Base-by-base conservation (phyloP, 1,140 invertebrate species). In the Papilio polyxenes region DNA sequence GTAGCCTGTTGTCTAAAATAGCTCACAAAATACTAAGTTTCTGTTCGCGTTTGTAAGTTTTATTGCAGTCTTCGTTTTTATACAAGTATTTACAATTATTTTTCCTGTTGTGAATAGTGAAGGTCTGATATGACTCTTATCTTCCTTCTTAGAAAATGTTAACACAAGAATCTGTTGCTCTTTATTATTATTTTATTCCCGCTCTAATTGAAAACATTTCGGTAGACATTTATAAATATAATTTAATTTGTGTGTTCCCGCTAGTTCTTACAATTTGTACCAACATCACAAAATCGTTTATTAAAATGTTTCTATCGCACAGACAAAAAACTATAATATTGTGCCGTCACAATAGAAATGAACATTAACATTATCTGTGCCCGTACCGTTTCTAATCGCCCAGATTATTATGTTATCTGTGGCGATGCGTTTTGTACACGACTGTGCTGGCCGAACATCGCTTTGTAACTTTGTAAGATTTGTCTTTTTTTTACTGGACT, bases 251-350 rank as follows among this genome's bases (percentile, higher is more conserved):
- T 31, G 3, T 65, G 10, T 72, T 72, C 6, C 31, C 65, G 65
- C 65, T 72, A 7, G 3, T 31, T 72, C 65, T 72, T 72, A 7
- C 13, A 1, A 37, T 72, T 72, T 72, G 31, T 72, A 72, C 65
- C 65, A 7, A 11, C 13, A 7, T 7, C 20, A 72, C 11, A 37
- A 72, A 72, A 72, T 72, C 65, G 65, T 72, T 72, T 72, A 72
- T 72, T 72, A 72, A 72, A 72, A 72, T 72, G 65, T 72, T 72
- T 72, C 65, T 15, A 72, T 72, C 31, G 31, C 65, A 72, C 65
- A 40, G 65, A 72, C 65, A 72, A 72, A 72, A 72, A 72, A 72
- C 65, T 72, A 4, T 72, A 72, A 72, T 72, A 23, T 31, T 37
- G 13, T 31, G 23, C 65, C 65, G 65, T 72, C 65, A 72, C 65